Conservation (phyloP, 2,113 vertebrate species). For the Apeltes quadracus region DNA sequence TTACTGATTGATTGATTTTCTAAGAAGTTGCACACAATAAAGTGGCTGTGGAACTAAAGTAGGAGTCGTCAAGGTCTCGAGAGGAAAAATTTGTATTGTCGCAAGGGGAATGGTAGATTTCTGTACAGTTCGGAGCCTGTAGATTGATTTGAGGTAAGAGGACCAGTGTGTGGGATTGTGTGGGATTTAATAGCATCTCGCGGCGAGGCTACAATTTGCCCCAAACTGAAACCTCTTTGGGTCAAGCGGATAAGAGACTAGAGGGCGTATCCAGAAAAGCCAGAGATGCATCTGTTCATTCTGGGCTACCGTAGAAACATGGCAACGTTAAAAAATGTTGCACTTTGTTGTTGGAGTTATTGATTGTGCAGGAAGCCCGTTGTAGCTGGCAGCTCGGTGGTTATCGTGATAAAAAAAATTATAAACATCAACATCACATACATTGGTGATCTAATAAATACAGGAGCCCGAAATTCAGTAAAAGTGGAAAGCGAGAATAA, state of each 20-base stretch:
- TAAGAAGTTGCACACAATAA: slow-evolving; percentile 33
- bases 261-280: background rate
- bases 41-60: slow-evolving; percentile 8
- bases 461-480: slow-evolving; percentile 7
- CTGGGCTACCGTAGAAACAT: background rate
- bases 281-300: background rate
- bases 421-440: background rate
- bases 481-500: background rate
- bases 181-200: background rate
- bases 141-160: background rate
- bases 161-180: background rate
- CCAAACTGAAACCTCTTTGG: background rate
- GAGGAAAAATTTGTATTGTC: slow-evolving; percentile 21
- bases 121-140: slow-evolving; percentile 7
- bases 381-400: background rate
- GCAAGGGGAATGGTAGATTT: slow-evolving; percentile 19
- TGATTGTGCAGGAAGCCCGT: too few species aligned
- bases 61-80: slow-evolving; percentile 10
- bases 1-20: slow-evolving; percentile 28
- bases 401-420: background rate
- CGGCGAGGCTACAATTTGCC: background rate
- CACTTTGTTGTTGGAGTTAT: background rate
- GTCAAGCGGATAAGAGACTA: background rate
- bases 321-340: background rate
- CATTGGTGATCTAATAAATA: background rate